A percentile compares a stretch with the other conserved stretches of the same genome.
These are phyloP conservation scores for Sabellastarte sp. DNA, from an alignment of 2,888 invertebrate genomes.

Conservation along the genomic window DNA sequence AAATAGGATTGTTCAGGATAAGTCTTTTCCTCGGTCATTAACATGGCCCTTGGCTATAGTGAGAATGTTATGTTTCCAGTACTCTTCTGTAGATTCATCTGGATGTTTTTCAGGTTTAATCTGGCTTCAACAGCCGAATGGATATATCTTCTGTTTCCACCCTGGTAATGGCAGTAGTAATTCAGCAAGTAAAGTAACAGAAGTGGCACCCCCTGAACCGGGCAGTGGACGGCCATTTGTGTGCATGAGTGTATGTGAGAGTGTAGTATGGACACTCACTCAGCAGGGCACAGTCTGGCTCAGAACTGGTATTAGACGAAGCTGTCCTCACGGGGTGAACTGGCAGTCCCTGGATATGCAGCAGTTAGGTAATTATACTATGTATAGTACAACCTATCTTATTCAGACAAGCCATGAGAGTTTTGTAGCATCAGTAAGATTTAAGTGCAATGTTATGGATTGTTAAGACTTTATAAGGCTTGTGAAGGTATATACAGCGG, in stretches of 20 bases:
- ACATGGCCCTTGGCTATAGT: too few relatives aligned
- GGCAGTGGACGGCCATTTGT: constrained; percentile 20
- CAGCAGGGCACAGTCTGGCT: constrained; percentile 59
- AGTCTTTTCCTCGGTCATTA: too few relatives aligned
- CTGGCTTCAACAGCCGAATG: constrained; percentile 58
- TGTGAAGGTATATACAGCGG: too few relatives aligned
- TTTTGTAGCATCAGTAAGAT: too few relatives aligned
- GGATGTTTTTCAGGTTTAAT: constrained; percentile 44
- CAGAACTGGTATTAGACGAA: constrained; percentile 58
- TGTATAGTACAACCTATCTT: too few relatives aligned
- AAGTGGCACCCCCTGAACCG: constrained; percentile 20
- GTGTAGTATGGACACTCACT: constrained; percentile 62
- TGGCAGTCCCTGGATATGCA: constrained; percentile 61
- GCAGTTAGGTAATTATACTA: constrained; percentile 59
- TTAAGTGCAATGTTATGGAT: too few relatives aligned
- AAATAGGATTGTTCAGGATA: too few relatives aligned
- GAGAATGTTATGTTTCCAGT: too few relatives aligned
- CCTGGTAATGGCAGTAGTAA: constrained; percentile 36
- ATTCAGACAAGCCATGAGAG: too few relatives aligned
- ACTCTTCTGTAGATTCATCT: too few relatives aligned
- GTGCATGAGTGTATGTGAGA: constrained; percentile 56
- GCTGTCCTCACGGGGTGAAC: constrained; percentile 56
- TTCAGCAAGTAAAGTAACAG: constrained; percentile 15
- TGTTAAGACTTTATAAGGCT: too few relatives aligned
- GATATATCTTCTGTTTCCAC: constrained; percentile 57